Percentiles rank a stretch among this genome's conserved stretches.
phyloP scores from a whole-genome alignment of 2,113 vertebrate species.

The Pleuronectes platessa region DNA sequence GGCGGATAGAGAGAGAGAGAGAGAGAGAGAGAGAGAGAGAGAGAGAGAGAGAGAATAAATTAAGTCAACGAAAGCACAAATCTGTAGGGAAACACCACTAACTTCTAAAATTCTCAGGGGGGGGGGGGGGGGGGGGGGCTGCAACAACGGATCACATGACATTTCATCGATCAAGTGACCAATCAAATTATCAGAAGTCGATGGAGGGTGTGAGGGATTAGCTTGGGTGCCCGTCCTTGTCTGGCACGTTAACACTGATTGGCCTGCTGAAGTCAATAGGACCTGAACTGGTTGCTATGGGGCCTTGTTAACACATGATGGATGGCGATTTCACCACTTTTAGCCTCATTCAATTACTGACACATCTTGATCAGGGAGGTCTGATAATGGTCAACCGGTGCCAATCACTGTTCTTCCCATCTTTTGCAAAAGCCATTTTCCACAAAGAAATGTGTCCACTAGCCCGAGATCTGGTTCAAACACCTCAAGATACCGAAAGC shows the following conservation, averaged over 20 bases:
- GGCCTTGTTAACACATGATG: conserved; percentile 4
- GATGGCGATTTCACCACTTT: neutral
- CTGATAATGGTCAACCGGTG: neutral
- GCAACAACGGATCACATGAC: conserved; percentile 5
- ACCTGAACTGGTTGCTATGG: neutral
- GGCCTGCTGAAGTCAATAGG: conserved; percentile 25
- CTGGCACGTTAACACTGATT: conserved; percentile 25
- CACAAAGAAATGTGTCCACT: neutral
- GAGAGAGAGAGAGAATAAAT: neutral
- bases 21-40: neutral
- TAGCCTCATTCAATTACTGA: conserved; percentile 2
- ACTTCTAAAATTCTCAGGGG: neutral
- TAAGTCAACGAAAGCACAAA: neutral
- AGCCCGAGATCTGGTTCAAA: neutral
- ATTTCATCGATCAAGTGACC: conserved; percentile 42
- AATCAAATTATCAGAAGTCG: conserved; percentile 44
- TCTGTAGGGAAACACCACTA: conserved; percentile 2
- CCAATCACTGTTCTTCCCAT: neutral
- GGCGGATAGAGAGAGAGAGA: neutral
- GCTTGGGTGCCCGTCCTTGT: conserved; percentile 12
- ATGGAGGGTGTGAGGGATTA: conserved; percentile 46
- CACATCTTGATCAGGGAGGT: neutral
- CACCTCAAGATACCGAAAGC: neutral
- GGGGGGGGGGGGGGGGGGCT: neutral
- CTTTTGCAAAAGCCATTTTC: neutral